Conservation (phyloP, 2,888 invertebrate species). For the Latrodectus hesperus region DNA sequence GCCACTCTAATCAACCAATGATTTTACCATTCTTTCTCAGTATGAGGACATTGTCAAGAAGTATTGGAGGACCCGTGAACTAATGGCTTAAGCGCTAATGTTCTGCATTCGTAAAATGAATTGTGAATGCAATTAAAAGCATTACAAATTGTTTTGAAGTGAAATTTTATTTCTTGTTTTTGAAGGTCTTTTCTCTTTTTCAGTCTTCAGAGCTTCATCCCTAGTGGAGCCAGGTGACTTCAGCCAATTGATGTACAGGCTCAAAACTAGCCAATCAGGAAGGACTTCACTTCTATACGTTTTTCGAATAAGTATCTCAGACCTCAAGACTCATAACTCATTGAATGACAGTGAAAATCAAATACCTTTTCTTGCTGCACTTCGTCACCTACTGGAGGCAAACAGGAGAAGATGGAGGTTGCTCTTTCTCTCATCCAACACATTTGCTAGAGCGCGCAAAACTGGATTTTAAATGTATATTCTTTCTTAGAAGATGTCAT, state of each 20-base stretch:
- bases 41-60: no score
- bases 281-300: constrained; percentile 66
- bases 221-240: constrained; percentile 53
- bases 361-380: constrained; percentile 62
- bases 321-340: constrained; percentile 65
- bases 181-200: constrained; percentile 7
- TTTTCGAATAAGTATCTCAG: constrained; percentile 51
- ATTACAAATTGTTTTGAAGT: no score
- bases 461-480: constrained; percentile 66
- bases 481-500: constrained; percentile 55
- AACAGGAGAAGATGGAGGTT: constrained; percentile 5
- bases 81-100: no score
- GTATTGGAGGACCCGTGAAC: no score
- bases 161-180: neutral
- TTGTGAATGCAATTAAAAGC: no score
- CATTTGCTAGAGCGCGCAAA: constrained; percentile 24
- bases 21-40: no score
- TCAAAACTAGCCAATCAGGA: constrained; percentile 66
- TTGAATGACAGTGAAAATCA: constrained; percentile 37
- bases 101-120: no score
- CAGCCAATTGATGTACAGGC: constrained; percentile 65
- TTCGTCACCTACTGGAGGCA: constrained; percentile 44
- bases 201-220: constrained; percentile 69
- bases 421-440: neutral
- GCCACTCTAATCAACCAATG: no score